These are phyloP conservation scores for Bombycilla garrulus DNA, from an alignment of 2,113 vertebrate species.

Conservation along the genomic window DNA sequence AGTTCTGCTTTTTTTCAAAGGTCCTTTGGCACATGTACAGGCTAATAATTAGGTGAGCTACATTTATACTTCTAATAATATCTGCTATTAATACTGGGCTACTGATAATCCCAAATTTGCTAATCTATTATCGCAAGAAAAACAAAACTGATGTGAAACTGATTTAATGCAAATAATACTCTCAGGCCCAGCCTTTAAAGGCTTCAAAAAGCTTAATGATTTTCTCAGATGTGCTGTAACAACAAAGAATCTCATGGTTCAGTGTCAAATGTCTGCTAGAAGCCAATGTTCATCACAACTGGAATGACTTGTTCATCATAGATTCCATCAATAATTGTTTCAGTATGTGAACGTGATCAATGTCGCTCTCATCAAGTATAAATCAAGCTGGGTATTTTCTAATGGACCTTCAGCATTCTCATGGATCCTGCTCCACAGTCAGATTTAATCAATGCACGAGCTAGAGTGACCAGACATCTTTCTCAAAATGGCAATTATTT, in stretches of 20 bases:
- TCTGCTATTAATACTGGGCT: neutral
- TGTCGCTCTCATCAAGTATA: neutral
- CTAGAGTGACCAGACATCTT: neutral
- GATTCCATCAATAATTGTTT: constrained; percentile 57
- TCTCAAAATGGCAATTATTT: neutral
- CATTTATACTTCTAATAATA: neutral
- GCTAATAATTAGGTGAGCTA: neutral
- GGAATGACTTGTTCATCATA: constrained; percentile 53
- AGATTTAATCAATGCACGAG: neutral
- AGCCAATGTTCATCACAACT: constrained; percentile 36
- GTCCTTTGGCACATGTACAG: neutral
- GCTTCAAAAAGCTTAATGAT: constrained; percentile 45
- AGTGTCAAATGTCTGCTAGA: constrained; percentile 43
- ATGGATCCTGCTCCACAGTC: neutral
- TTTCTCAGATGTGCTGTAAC: constrained; percentile 57
- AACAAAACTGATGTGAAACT: neutral
- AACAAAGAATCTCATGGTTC: constrained; percentile 62
- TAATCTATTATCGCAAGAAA: neutral
- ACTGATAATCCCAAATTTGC: neutral
- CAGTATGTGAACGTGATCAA: constrained; percentile 33
- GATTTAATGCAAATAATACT: constrained; percentile 12
- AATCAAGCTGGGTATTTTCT: constrained; percentile 24
- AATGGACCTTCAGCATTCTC: constrained; percentile 5
- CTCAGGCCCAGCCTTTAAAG: neutral
- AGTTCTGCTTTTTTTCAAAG: neutral